Evolutionary conservation across 2,113 vertebrate genomes (phyloP), one percentile per base, ranked within the genome.

Genomic region (Trichechus manatus): DNA sequence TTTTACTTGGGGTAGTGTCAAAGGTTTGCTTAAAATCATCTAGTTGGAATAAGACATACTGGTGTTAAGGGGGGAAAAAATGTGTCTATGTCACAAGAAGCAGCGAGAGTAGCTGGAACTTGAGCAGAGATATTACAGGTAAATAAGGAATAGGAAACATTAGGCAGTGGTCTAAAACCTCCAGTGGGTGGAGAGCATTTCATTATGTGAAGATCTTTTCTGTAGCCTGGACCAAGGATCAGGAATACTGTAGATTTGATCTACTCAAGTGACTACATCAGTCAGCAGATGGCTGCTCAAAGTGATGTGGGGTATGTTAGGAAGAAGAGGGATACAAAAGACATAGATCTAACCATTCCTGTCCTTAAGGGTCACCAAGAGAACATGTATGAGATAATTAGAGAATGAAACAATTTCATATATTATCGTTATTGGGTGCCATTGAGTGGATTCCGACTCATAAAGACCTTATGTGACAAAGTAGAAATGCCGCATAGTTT

Each of bases 311-410:
- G 9, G 3, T 36, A 27, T 56, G 61, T 44, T 59, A 31, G n/a
- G 85, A 27, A 82, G 25, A 74, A 80, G 15, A 3, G 31, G 0
- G 5, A 10, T 42, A 17, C 1, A 86, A 2, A 68, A 68, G 9
- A 47, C 29, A 11, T 6, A 27, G 9, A 87, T 78, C 27, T 77
- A 19, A 75, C 7, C n/a, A 44, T 56, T 61, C 31, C 1, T 42
- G 25, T 61, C 23, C 80, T 83, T 74, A 72, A 13, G 56, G 39
- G 39, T 10, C 13, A 74, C n/a, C 19, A 64, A 70, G 20, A n/a
- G 9, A 77, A 68, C 15, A 92, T 68, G 88, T 59, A 39, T 15
- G 29, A 93, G 14, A 63, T 20, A 93, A 89, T 90, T n/a, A 93
- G 56, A 80, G 22, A 91, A 72, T 33, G 31, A 86, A 93, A 87